Percentiles rank a stretch among this genome's conserved stretches.
These are phyloP conservation scores for Brachionus koreanus DNA, from an alignment of 1,140 invertebrate genomes.

Conservation along the genomic window DNA sequence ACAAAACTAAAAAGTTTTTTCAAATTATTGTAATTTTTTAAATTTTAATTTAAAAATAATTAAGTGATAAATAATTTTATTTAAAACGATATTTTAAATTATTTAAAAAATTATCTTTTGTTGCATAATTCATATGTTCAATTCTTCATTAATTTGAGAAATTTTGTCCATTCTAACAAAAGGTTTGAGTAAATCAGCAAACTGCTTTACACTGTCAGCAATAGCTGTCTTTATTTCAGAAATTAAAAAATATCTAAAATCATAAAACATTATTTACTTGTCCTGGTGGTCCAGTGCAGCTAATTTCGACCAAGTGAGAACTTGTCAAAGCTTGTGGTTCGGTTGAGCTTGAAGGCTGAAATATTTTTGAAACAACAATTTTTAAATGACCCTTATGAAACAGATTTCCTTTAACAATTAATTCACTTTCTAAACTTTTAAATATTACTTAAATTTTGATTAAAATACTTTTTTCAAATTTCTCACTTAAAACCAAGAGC, in stretches of 20 bases:
- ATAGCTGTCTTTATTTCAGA: neutral
- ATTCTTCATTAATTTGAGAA: constrained; percentile 18
- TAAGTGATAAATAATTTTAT: neutral
- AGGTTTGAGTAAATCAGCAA: constrained; percentile 39
- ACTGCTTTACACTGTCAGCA: constrained; percentile 21
- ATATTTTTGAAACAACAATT: constrained; percentile 34
- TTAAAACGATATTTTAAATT: neutral
- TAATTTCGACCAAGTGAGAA: constrained; percentile 34
- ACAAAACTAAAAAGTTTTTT: neutral
- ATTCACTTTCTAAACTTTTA: constrained; percentile 32
- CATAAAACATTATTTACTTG: neutral
- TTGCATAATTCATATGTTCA: neutral
- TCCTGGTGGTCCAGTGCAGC: neutral
- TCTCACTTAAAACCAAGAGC: constrained; percentile 27
- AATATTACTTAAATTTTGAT: neutral
- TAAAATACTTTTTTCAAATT: neutral
- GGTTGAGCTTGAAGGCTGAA: neutral
- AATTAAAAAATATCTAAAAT: neutral
- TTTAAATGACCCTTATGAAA: constrained; percentile 39
- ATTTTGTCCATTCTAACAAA: constrained; percentile 43
- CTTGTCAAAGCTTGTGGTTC: neutral
- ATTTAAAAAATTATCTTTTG: neutral
- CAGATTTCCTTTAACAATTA: constrained; percentile 26
- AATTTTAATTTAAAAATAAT: too few relatives aligned
- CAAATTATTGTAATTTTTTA: neutral